Evolutionary conservation across 2,888 invertebrate species (phyloP), one percentile per base, ranked within the genome.

Genomic region (Platycnemis pennipes): DNA sequence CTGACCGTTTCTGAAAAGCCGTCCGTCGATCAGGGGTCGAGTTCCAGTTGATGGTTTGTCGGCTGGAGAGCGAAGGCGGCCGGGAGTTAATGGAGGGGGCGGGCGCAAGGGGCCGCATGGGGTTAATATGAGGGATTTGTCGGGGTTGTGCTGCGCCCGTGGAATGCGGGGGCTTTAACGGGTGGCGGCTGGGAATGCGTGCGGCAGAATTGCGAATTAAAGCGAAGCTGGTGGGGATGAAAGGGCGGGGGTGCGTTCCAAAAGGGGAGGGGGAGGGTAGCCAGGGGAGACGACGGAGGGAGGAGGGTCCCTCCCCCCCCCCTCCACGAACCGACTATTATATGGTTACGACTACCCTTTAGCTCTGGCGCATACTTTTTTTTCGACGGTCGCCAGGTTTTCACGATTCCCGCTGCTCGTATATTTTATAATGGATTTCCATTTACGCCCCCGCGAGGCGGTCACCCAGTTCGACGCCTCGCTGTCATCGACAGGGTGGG

Each of bases 341-440:
- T 77, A 77, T 77, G 77, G 11, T 37, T 77, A 37, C 77, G 77
- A 77, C 77, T 13, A 77, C 77, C 77, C 77, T 77, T 77, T 77
- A 77, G 37, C 31, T 77, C 77, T 77, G 13, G 37, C 8, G 16
- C 42, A 42, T 63, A 89, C 77, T 11, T 77, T 89, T 89, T 89
- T 89, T 89, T 89, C 63, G 42, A 89, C 42, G 26, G 89, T 89
- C 89, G 11, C 26, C 89, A 77, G 31, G 77, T 89, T 56, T 87
- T 87, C 56, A 63, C 42, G 37, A 89, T 89, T 89, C 37, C 56
- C 89, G 77, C 42, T 8, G 49, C 56, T 37, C 42, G 42, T 56
- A 42, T 53, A 89, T 53, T 53, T 89, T 89, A 89, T 89, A 89
- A 89, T 89, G 89, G 89, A 89, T 89, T 89, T 53, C n/a, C 37